Conservation (phyloP, 2,113 vertebrate species). For the Rhagologus leucostigma region DNA sequence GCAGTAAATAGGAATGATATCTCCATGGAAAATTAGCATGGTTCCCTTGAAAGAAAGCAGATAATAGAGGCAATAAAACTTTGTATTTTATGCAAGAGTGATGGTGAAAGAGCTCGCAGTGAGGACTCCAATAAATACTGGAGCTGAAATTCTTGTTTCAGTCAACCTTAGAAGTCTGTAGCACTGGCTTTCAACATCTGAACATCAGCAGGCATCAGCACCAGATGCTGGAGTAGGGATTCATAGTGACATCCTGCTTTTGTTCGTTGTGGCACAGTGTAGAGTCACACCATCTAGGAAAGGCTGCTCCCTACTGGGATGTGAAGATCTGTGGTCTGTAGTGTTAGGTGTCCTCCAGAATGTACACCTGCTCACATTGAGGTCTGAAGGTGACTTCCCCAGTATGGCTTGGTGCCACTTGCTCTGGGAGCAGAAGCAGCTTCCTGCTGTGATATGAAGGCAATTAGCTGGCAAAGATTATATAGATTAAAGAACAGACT, state of each 20-base stretch:
- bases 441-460: background rate
- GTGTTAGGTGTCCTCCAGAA: background rate
- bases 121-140: background rate
- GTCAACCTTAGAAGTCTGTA: background rate
- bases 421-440: background rate
- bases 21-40: background rate
- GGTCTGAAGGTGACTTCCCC: background rate
- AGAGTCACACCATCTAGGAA: background rate
- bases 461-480: background rate
- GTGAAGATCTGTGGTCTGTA: background rate
- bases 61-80: background rate
- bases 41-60: background rate
- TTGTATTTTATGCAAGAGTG: background rate
- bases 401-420: background rate
- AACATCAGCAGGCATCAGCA: background rate
- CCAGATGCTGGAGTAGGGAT: background rate
- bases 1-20: background rate
- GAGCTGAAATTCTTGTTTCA: background rate
- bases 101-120: background rate
- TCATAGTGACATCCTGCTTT: background rate
- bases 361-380: background rate
- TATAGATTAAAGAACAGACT: slow-evolving; percentile 1
- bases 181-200: background rate
- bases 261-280: background rate
- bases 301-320: background rate